A percentile compares a stretch with the other conserved stretches of the same genome.
Evolutionary conservation across 2,113 vertebrate species (phyloP).

Genomic region (Peromyscus leucopus): DNA sequence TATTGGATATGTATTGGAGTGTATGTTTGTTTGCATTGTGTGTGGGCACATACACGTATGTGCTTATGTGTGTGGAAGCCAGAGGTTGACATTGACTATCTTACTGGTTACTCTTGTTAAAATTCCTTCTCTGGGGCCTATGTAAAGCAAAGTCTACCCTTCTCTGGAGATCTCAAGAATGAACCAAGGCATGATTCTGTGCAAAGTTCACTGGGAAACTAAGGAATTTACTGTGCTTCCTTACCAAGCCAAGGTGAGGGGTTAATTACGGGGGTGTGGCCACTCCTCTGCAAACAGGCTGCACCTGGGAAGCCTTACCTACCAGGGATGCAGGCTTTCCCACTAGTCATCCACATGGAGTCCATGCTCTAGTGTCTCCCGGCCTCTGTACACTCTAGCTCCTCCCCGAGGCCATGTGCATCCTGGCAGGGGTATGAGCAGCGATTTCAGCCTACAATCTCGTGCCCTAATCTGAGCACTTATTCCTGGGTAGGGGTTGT

Average conservation of each 20-base stretch:
- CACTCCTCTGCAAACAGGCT: not conserved
- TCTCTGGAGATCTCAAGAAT: too few species aligned
- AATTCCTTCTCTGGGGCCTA: not conserved
- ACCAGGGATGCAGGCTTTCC: not conserved
- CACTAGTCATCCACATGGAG: not conserved
- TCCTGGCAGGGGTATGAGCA: not conserved
- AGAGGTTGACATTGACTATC: not conserved
- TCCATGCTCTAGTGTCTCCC: not conserved
- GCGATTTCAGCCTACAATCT: not conserved
- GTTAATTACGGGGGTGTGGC: not conserved
- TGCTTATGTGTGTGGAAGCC: not conserved
- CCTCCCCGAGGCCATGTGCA: not conserved
- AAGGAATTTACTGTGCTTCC: not conserved
- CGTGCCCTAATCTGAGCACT: not conserved
- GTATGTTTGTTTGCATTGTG: not conserved
- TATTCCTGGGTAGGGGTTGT: not conserved
- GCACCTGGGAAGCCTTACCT: not conserved
- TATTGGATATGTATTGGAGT: not conserved
- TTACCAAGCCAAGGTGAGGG: not conserved
- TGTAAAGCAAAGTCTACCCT: not conserved
- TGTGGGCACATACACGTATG: not conserved
- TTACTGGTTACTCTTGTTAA: not conserved
- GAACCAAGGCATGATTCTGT: not conserved
- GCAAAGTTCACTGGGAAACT: not conserved
- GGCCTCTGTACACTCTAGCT: not conserved